Conservation (phyloP, 2,113 vertebrate genomes). For the Pachycephala philippinensis region DNA sequence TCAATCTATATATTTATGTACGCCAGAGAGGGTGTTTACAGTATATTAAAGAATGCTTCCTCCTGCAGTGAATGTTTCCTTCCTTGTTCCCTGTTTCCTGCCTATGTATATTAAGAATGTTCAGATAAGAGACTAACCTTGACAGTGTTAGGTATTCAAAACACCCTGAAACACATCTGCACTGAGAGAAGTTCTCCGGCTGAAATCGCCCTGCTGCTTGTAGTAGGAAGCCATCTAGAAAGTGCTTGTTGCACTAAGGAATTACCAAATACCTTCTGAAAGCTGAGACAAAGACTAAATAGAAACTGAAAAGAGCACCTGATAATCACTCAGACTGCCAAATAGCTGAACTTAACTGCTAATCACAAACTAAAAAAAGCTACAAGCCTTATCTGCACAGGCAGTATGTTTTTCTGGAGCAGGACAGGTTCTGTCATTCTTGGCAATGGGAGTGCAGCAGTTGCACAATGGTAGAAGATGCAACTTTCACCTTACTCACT, state of each 20-base stretch:
- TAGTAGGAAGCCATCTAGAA: constrained; percentile 5
- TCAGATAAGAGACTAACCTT: background rate
- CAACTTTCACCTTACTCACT: constrained; percentile 27
- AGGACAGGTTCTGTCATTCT: background rate
- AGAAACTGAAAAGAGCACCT: background rate
- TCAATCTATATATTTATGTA: background rate
- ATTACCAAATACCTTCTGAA: constrained; percentile 2
- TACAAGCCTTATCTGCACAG: background rate
- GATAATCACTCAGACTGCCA: background rate
- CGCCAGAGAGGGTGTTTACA: background rate
- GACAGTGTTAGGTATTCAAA: background rate
- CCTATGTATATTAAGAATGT: background rate
- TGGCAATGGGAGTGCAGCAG: background rate
- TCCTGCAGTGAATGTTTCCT: background rate
- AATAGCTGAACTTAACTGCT: background rate
- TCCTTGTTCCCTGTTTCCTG: background rate
- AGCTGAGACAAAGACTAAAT: background rate
- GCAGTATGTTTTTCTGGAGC: background rate
- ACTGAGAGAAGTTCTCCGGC: constrained; percentile 1
- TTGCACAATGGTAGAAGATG: background rate
- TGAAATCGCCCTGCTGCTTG: background rate
- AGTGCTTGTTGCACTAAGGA: constrained; percentile 6
- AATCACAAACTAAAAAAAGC: background rate
- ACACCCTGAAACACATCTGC: background rate
- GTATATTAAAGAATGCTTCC: background rate